Evolutionary conservation across 2,888 invertebrate genomes (phyloP).

Genomic region (Ecliptopera silaceata): DNA sequence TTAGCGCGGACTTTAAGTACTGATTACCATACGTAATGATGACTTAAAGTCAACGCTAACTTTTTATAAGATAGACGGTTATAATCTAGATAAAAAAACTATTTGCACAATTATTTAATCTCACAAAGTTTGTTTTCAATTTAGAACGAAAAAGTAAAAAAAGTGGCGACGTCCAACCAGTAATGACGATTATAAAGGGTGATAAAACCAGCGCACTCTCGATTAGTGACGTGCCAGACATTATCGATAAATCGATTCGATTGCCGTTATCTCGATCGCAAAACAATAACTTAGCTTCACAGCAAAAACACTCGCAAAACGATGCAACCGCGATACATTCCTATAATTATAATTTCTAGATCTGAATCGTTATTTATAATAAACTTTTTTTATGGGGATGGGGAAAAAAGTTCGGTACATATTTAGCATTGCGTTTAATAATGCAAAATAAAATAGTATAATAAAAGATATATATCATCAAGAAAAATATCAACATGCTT

Average conservation of each 20-base stretch:
- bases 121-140: conserved; percentile 35
- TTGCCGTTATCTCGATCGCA: conserved; percentile 70
- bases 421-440: not conserved
- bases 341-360: conserved; percentile 31
- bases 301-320: conserved; percentile 23
- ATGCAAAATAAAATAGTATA: no score
- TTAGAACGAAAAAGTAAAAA: conserved; percentile 32
- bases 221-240: conserved; percentile 76
- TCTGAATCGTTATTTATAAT: conserved; percentile 29
- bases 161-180: conserved; percentile 27
- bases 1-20: no score
- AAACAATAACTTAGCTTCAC: conserved; percentile 65
- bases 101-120: conserved; percentile 27
- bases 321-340: conserved; percentile 22
- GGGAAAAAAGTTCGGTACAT: not conserved
- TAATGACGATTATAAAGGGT: conserved; percentile 73
- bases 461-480: no score
- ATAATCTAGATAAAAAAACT: conserved; percentile 6
- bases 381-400: conserved; percentile 13
- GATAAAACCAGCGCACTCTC: conserved; percentile 69
- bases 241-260: conserved; percentile 76
- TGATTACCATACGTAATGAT: no score
- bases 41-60: no score
- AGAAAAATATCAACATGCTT: no score
- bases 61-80: no score